These are phyloP conservation scores for Rhombomys opimus DNA, from an alignment of 2,113 vertebrate genomes.

Conservation along the genomic window DNA sequence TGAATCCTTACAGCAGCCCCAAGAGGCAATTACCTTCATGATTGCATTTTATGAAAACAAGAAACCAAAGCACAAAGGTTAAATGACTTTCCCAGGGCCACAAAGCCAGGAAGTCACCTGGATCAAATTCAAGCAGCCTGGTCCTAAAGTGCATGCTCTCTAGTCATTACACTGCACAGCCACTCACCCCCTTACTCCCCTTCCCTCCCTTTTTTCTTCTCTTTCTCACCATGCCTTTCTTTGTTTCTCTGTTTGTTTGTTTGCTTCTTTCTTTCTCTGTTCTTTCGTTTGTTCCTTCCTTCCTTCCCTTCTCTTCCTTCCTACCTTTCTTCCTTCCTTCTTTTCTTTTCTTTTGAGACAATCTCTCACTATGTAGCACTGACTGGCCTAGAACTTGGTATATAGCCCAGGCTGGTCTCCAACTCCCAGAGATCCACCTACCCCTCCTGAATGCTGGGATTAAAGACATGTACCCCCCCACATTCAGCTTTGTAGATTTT, in stretches of 20 bases:
- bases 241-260: no score
- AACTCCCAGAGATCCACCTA: not conserved
- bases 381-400: not conserved
- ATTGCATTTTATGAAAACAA: not conserved
- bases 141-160: not conserved
- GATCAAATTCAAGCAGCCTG: not conserved
- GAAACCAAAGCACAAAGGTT: conserved; percentile 46
- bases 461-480: not conserved
- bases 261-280: no score
- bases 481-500: not conserved
- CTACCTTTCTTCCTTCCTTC: accelerated
- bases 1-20: not conserved
- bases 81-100: conserved; percentile 14
- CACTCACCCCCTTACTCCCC: no score
- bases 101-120: not conserved
- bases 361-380: not conserved
- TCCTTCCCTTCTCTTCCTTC: not conserved
- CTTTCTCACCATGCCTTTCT: not conserved
- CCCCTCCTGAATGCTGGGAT: not conserved
- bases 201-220: no score
- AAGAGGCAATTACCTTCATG: not conserved
- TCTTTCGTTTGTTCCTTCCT: no score
- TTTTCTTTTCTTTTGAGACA: not conserved
- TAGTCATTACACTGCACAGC: not conserved
- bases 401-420: not conserved